Evolutionary conservation across 2,113 vertebrate species (phyloP).

Genomic region (Dicentrarchus labrax): DNA sequence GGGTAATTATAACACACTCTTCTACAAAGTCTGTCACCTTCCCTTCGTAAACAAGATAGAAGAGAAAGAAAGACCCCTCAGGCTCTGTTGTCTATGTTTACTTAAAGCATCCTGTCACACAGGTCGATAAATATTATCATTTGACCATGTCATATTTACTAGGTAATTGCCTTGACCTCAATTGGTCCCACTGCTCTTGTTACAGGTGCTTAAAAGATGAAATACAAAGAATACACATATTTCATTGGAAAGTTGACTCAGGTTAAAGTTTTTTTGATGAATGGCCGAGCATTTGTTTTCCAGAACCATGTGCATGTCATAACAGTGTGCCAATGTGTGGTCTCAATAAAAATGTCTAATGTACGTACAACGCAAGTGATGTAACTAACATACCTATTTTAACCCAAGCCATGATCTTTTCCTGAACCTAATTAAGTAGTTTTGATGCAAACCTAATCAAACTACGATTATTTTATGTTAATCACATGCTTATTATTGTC

Average conservation of each 20-base stretch:
- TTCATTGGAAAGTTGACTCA: background rate
- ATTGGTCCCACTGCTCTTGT: background rate
- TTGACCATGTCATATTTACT: background rate
- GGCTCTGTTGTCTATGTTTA: slow-evolving; percentile 14
- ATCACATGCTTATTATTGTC: too few species aligned
- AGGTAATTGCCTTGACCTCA: background rate
- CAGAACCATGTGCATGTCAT: background rate
- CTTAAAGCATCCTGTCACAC: background rate
- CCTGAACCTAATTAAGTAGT: too few species aligned
- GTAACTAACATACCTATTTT: too few species aligned
- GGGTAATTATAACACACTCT: slow-evolving; percentile 40
- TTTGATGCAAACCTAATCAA: too few species aligned
- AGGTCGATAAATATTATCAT: background rate
- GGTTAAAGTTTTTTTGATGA: background rate
- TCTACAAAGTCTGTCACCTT: slow-evolving; percentile 27
- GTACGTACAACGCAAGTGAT: too few species aligned
- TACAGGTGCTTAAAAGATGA: slow-evolving; percentile 7
- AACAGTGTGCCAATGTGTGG: background rate
- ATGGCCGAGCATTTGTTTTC: background rate
- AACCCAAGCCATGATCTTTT: too few species aligned
- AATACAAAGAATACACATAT: background rate
- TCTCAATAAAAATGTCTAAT: background rate
- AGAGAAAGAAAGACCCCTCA: slow-evolving; percentile 2
- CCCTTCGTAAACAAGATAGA: slow-evolving; percentile 24
- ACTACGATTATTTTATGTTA: too few species aligned